Conservation (phyloP, 2,888 invertebrate species). For the Lamellibrachia columna region DNA sequence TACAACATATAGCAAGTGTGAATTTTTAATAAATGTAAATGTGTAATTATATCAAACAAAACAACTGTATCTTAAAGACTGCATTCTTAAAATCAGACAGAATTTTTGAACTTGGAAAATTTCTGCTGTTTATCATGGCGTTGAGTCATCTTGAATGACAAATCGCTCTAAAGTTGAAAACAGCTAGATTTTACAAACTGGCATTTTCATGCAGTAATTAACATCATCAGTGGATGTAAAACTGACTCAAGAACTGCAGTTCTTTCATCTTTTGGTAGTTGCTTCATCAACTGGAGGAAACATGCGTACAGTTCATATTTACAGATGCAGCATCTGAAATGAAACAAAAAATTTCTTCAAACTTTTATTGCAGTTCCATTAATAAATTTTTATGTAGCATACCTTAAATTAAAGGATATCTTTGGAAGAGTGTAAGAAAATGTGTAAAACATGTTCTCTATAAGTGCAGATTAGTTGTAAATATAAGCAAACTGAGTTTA, state of each 20-base stretch:
- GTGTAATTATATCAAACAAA: too few relatives aligned
- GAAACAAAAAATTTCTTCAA: background rate
- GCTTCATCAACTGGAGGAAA: background rate
- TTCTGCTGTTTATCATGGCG: background rate
- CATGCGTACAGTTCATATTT: background rate
- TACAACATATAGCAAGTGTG: too few relatives aligned
- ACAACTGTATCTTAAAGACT: too few relatives aligned
- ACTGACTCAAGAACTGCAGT: background rate
- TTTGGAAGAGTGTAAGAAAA: background rate
- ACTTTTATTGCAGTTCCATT: background rate
- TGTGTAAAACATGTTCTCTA: background rate
- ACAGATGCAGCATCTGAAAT: background rate
- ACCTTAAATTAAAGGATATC: background rate
- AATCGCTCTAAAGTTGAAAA: background rate
- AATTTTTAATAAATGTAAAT: too few relatives aligned
- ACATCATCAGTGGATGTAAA: background rate
- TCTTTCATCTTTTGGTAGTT: background rate
- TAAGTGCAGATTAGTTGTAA: too few relatives aligned
- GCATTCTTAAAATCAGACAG: background rate
- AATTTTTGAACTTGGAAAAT: background rate
- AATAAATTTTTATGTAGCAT: too few relatives aligned
- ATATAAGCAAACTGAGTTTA: too few relatives aligned
- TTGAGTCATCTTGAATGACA: background rate
- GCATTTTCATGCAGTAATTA: background rate
- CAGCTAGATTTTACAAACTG: background rate